Percentiles rank a stretch among this genome's conserved stretches.
Conservation (phyloP, 2,797 vertebrate species). For the Thripadectes ignobilis region DNA sequence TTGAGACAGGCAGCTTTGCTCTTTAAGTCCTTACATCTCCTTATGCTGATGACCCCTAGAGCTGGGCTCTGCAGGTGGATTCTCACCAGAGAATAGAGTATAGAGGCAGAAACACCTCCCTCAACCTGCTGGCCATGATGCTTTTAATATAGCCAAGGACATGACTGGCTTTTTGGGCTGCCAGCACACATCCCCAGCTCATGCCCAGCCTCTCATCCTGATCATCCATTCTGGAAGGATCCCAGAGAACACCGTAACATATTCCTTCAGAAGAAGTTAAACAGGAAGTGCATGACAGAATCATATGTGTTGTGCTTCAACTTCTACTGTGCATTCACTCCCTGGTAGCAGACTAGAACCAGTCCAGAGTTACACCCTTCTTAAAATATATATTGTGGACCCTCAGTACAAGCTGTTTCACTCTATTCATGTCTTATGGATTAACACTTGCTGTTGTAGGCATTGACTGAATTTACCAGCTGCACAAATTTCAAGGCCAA, state of each 20-base stretch:
- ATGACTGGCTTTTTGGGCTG: not conserved
- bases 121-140: rapidly evolving
- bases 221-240: not conserved
- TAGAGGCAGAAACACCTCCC: not conserved
- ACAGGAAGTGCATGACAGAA: not conserved
- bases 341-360: not conserved
- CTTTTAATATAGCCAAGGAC: not conserved
- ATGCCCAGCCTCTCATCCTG: not conserved
- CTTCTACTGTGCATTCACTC: not conserved
- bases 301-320: not conserved
- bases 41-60: not conserved
- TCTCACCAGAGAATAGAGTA: not conserved
- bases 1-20: not conserved
- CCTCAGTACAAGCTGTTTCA: not conserved
- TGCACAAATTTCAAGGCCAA: not conserved
- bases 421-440: not conserved
- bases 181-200: not conserved
- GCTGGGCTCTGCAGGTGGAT: not conserved
- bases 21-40: not conserved
- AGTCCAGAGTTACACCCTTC: not conserved
- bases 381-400: not conserved
- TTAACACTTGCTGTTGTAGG: not conserved
- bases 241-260: not conserved
- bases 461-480: not conserved
- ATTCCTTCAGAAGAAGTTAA: not conserved